Evolutionary conservation across 2,797 vertebrate species (phyloP).

Genomic region (Helostoma temminkii): DNA sequence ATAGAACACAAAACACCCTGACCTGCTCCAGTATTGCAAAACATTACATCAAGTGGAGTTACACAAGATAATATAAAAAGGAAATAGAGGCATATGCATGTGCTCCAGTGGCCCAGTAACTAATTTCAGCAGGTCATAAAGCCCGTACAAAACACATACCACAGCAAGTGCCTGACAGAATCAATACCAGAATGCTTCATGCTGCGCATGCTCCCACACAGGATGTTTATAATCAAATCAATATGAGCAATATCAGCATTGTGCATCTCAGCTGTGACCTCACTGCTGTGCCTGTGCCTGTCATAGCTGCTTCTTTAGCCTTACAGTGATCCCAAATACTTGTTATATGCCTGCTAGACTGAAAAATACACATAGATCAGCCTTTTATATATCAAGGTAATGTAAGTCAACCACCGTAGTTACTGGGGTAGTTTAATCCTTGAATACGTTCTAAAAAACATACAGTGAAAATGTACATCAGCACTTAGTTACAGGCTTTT

Average conservation of each 20-base stretch:
- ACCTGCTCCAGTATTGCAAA: constrained; percentile 30
- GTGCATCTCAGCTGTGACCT: constrained; percentile 56
- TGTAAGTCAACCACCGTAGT: not conserved
- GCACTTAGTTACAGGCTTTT: constrained; percentile 57
- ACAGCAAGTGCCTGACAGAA: constrained; percentile 61
- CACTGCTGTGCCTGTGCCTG: constrained; percentile 28
- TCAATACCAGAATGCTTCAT: constrained; percentile 63
- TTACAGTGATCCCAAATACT: not conserved
- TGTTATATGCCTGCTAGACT: not conserved
- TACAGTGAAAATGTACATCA: constrained; percentile 58
- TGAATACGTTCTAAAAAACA: constrained; percentile 21
- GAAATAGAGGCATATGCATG: constrained; percentile 44
- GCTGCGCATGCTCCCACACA: constrained; percentile 15
- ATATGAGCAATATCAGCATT: constrained; percentile 57
- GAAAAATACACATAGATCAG: not conserved
- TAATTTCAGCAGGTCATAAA: constrained; percentile 68
- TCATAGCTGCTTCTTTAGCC: constrained; percentile 30
- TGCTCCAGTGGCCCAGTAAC: constrained; percentile 50
- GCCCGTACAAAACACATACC: constrained; percentile 54
- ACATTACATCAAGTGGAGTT: constrained; percentile 30
- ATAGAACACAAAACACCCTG: constrained; percentile 27
- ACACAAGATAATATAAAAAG: constrained; percentile 40
- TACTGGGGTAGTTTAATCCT: constrained; percentile 26
- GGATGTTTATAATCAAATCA: constrained; percentile 70
- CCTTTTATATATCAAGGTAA: not conserved